These are phyloP conservation scores for Ictidomys tridecemlineatus DNA, from an alignment of 2,113 vertebrate species.

Conservation along the genomic window DNA sequence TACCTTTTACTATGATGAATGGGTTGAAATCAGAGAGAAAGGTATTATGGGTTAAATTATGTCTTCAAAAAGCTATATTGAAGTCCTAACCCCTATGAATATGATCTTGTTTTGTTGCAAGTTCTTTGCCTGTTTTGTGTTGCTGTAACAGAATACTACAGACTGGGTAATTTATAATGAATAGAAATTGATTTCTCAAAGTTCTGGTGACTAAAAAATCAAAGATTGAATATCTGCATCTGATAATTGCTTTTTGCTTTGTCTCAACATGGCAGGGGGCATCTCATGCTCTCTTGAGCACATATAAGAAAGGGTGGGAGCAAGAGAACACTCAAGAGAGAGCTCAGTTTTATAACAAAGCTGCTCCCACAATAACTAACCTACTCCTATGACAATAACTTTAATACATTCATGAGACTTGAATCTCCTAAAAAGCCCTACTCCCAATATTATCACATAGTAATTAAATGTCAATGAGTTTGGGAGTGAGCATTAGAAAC, in stretches of 20 bases:
- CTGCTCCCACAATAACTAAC: not conserved
- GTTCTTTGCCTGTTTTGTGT: not conserved
- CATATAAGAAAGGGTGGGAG: not conserved
- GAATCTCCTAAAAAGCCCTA: not conserved
- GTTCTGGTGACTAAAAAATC: not conserved
- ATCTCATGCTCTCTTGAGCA: not conserved
- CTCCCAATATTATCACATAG: not conserved
- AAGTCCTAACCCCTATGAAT: slow-evolving; percentile 10
- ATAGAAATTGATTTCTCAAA: not conserved
- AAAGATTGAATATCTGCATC: not conserved
- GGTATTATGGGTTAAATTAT: not conserved
- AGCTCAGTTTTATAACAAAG: not conserved
- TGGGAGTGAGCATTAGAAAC: not conserved
- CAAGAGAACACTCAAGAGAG: not conserved
- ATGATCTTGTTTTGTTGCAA: not conserved
- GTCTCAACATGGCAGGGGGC: not conserved
- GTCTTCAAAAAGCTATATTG: not conserved
- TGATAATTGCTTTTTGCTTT: not conserved
- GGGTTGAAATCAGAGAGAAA: not conserved
- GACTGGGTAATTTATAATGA: not conserved
- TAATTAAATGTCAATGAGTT: not conserved
- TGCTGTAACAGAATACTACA: not conserved
- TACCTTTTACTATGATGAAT: not conserved
- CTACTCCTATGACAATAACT: not conserved
- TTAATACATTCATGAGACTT: not conserved